Conservation (phyloP, 2,797 vertebrate species). For the Naso thynnoides region DNA sequence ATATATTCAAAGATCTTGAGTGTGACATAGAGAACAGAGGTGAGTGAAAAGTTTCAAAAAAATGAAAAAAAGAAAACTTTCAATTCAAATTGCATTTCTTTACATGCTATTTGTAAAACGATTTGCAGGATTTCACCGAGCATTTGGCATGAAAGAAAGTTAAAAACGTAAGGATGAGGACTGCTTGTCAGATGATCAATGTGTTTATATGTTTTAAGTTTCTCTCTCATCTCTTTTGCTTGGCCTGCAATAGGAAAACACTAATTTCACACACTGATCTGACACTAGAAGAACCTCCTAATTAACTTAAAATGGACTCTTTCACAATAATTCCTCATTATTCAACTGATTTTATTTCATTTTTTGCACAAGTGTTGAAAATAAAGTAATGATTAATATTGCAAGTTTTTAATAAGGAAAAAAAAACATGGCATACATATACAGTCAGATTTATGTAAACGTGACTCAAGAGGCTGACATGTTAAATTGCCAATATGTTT, state of each 20-base stretch:
- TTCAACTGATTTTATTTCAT: not conserved
- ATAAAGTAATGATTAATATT: constrained; percentile 3
- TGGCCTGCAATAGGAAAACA: not conserved
- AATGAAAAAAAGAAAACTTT: too few species aligned
- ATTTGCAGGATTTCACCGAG: constrained; percentile 3
- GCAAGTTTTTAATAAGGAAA: not conserved
- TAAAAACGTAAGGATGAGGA: not conserved
- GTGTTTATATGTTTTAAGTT: not conserved
- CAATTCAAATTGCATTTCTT: not conserved
- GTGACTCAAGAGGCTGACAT: constrained; percentile 1
- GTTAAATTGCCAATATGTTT: constrained; percentile 9
- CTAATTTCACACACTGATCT: not conserved
- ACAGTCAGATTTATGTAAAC: constrained; percentile 6
- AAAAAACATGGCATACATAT: too few species aligned
- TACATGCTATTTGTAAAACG: not conserved
- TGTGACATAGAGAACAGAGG: too few species aligned
- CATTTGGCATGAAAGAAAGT: not conserved
- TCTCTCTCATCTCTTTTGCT: not conserved
- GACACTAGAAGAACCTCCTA: not conserved
- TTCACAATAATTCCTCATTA: not conserved
- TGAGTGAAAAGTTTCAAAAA: too few species aligned
- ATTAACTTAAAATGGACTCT: not conserved
- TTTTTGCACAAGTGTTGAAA: not conserved
- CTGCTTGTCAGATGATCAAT: not conserved
- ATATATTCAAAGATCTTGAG: too few species aligned